phyloP scores from a whole-genome alignment of 2,888 invertebrate species.

The Phengaris alcon region DNA sequence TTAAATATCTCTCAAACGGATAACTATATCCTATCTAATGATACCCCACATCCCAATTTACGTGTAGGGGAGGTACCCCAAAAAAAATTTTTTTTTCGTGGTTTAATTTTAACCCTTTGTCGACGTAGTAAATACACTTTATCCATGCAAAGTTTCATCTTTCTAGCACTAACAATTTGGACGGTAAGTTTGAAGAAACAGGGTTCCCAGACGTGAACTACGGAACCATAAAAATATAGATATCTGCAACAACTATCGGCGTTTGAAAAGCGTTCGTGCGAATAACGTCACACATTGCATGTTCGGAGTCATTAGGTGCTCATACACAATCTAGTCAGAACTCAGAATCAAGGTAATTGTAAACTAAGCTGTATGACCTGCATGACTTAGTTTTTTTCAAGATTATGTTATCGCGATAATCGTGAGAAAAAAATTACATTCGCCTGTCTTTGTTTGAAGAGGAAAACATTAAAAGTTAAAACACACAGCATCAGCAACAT shows the following conservation, averaged over 20 bases:
- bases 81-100: too few species aligned
- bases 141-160: too few species aligned
- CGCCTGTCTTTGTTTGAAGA: not conserved
- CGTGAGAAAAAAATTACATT: not conserved
- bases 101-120: too few species aligned
- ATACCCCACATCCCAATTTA: too few species aligned
- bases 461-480: not conserved
- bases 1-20: too few species aligned
- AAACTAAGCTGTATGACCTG: not conserved
- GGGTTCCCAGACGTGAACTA: too few species aligned
- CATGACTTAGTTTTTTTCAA: not conserved
- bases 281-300: not conserved
- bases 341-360: not conserved
- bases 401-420: not conserved
- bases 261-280: not conserved
- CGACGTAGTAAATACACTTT: too few species aligned
- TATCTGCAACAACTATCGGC: not conserved
- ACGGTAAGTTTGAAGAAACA: too few species aligned
- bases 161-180: too few species aligned
- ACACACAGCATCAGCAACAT: too few species aligned
- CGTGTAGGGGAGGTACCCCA: too few species aligned
- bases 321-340: slow-evolving; percentile 2
- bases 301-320: not conserved
- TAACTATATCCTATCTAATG: too few species aligned
- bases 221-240: not conserved